These are phyloP conservation scores for Cynocephalus volans DNA, from an alignment of 2,113 vertebrate genomes.

Conservation along the genomic window DNA sequence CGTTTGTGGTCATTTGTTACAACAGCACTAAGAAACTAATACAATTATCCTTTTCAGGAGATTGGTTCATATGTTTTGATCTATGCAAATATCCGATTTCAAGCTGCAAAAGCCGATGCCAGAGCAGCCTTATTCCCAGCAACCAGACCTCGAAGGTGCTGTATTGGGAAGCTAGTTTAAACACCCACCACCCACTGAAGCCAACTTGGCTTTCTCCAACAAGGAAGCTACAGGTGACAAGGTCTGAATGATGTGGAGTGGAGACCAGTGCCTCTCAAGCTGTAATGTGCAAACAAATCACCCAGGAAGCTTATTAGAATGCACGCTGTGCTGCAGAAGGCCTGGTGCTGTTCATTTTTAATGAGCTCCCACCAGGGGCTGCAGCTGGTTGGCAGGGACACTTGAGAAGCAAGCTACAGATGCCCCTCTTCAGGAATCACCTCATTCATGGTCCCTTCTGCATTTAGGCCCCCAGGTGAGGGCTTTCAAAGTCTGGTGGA, in stretches of 20 bases:
- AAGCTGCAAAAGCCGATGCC: background rate
- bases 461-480: background rate
- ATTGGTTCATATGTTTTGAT: background rate
- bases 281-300: background rate
- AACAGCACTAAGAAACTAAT: background rate
- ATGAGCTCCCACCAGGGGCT: background rate
- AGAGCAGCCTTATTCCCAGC: background rate
- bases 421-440: background rate
- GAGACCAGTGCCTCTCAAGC: background rate
- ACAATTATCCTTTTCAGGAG: background rate
- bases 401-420: background rate
- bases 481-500: background rate
- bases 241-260: background rate
- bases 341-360: background rate
- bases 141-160: background rate
- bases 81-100: background rate
- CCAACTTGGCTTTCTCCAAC: background rate
- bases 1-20: background rate
- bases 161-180: background rate
- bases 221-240: background rate
- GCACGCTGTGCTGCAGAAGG: background rate
- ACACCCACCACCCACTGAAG: background rate
- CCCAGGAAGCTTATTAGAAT: background rate
- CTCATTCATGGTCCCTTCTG: background rate
- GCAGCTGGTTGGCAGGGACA: background rate